Conservation (phyloP, 2,797 vertebrate species). For the Rhadinocentrus ornatus region DNA sequence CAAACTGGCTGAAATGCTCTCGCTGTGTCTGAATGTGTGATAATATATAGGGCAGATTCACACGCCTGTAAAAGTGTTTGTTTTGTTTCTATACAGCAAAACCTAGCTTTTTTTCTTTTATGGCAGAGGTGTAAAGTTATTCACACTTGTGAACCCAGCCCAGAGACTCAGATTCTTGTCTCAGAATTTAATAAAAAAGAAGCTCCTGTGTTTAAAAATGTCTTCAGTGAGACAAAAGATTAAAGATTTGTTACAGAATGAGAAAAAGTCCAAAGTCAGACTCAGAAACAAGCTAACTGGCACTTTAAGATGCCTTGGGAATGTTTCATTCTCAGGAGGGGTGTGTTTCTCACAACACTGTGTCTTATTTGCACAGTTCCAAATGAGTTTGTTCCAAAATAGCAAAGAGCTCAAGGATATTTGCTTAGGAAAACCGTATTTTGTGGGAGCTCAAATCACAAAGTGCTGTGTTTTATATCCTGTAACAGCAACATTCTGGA, state of each 20-base stretch:
- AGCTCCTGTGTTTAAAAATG: background rate
- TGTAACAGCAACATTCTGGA: background rate
- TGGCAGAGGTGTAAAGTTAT: conserved; percentile 43
- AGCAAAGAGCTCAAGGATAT: background rate
- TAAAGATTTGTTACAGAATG: background rate
- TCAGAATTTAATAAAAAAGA: conserved; percentile 30
- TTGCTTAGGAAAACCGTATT: conserved; percentile 8
- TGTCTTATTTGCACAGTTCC: conserved; percentile 7
- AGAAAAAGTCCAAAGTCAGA: background rate
- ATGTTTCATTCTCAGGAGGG: background rate
- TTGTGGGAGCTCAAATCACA: conserved; percentile 25
- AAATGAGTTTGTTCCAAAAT: conserved; percentile 9
- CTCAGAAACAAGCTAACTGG: background rate
- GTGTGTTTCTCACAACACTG: conserved; percentile 15
- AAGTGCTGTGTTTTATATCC: conserved; percentile 17
- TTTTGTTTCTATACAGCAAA: conserved; percentile 26
- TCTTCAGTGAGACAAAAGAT: background rate
- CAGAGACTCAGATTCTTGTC: conserved; percentile 13
- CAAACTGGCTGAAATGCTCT: background rate
- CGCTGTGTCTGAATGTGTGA: background rate
- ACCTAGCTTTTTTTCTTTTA: conserved; percentile 21
- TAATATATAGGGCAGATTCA: conserved; percentile 31
- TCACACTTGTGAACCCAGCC: conserved; percentile 13
- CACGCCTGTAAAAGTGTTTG: conserved; percentile 27
- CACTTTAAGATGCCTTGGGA: background rate